Conservation (phyloP, 1,140 invertebrate genomes). For the Bombus terrestris region DNA sequence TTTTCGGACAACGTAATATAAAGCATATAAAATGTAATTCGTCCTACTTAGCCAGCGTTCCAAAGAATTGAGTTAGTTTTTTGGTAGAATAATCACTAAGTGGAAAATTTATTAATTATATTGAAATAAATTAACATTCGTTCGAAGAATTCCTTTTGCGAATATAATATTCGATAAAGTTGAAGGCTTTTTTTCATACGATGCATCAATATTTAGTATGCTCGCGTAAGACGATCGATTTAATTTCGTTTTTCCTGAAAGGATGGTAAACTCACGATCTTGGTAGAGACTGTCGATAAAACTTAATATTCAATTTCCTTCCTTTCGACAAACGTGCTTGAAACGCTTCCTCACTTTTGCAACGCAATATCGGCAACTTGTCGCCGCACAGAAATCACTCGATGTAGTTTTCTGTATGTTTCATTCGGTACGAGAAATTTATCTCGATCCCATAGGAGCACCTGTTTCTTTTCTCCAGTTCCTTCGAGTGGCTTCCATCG, state of each 20-base stretch:
- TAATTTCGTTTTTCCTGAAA: neutral
- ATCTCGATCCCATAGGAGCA: slow-evolving; percentile 24
- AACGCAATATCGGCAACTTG: slow-evolving; percentile 29
- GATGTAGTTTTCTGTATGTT: slow-evolving; percentile 13
- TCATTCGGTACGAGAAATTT: slow-evolving; percentile 6
- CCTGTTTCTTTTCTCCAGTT: neutral
- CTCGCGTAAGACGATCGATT: too few relatives aligned
- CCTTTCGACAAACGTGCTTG: neutral
- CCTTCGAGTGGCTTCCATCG: neutral
- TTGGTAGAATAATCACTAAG: too few relatives aligned
- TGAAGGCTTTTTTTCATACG: too few relatives aligned
- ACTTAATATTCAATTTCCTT: slow-evolving; percentile 32
- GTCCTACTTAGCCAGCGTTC: too few relatives aligned
- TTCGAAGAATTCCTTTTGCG: too few relatives aligned
- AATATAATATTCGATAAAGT: too few relatives aligned
- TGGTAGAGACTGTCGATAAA: neutral
- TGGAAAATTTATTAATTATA: too few relatives aligned
- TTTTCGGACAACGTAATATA: too few relatives aligned
- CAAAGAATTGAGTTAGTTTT: too few relatives aligned
- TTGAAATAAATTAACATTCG: too few relatives aligned
- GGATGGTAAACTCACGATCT: neutral
- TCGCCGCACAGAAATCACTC: slow-evolving; percentile 25
- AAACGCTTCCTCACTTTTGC: slow-evolving; percentile 6
- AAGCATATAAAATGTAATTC: too few relatives aligned
- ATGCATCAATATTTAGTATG: too few relatives aligned